phyloP scores from a whole-genome alignment of 64 coral and sea anemone species.

The Montipora sp. region DNA sequence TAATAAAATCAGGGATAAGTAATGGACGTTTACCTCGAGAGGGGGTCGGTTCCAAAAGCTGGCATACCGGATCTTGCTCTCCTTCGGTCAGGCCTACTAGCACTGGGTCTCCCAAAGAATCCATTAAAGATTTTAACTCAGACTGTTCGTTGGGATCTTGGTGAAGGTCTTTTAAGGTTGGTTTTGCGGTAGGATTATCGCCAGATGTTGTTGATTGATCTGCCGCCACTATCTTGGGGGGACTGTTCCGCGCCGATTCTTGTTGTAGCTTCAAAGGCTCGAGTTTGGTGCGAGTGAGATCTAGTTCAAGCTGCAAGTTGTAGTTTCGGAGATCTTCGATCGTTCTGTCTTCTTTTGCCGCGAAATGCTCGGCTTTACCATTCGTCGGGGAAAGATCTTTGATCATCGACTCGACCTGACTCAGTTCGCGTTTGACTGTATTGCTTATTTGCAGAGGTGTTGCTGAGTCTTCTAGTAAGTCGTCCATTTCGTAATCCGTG shows the following conservation, averaged over 20 bases:
- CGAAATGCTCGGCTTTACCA: background rate
- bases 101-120: background rate
- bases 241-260: background rate
- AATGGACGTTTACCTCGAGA: slow-evolving; percentile 7
- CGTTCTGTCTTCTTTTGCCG: background rate
- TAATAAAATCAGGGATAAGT: slow-evolving; percentile 16
- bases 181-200: background rate
- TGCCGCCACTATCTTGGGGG: background rate
- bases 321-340: slow-evolving; percentile 32
- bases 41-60: background rate
- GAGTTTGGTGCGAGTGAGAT: slow-evolving; percentile 43
- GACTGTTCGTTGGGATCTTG: background rate
- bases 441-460: background rate
- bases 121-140: background rate
- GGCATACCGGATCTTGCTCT: background rate
- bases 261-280: slow-evolving; percentile 19
- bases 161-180: background rate
- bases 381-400: slow-evolving; percentile 13
- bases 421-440: slow-evolving; percentile 39
- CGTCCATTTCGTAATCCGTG: background rate
- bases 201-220: background rate
- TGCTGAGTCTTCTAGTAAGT: background rate
- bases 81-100: background rate
- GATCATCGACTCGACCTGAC: slow-evolving; percentile 32
- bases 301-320: slow-evolving; percentile 51